Conservation (phyloP, 2,113 vertebrate genomes). For the Albula goreensis region DNA sequence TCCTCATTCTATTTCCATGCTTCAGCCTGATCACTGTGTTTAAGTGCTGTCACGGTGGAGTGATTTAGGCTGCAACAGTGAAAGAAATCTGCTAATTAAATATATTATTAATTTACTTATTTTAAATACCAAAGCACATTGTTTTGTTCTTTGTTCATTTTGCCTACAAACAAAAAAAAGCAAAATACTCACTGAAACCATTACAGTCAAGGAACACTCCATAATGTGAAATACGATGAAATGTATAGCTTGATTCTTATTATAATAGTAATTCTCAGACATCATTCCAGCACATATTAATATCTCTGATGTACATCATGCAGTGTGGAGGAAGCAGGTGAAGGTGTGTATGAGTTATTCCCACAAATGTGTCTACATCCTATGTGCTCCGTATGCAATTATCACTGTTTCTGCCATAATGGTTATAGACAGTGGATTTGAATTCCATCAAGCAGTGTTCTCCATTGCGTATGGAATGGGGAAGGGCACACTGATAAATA, state of each 20-base stretch:
- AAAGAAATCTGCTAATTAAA: too few species aligned
- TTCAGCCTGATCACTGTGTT: too few species aligned
- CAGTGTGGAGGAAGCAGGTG: neutral
- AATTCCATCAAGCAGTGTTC: constrained; percentile 8
- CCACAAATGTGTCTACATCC: neutral
- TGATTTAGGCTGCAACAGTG: too few species aligned
- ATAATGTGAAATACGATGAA: neutral
- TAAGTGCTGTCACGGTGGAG: too few species aligned
- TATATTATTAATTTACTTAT: too few species aligned
- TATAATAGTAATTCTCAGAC: neutral
- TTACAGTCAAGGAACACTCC: neutral
- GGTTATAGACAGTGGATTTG: constrained; percentile 8
- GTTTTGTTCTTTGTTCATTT: too few species aligned
- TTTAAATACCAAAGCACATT: too few species aligned
- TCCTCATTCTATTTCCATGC: too few species aligned
- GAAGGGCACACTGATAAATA: constrained; percentile 36
- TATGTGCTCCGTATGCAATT: constrained; percentile 4
- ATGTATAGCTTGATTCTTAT: neutral
- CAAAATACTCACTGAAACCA: neutral
- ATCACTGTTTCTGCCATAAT: constrained; percentile 3
- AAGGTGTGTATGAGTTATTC: neutral
- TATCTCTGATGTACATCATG: neutral
- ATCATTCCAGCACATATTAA: neutral
- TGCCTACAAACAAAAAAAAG: too few species aligned
- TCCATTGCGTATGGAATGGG: constrained; percentile 42